Base-by-base conservation (phyloP, 2,888 invertebrate species). In the Deroplatys truncata region DNA sequence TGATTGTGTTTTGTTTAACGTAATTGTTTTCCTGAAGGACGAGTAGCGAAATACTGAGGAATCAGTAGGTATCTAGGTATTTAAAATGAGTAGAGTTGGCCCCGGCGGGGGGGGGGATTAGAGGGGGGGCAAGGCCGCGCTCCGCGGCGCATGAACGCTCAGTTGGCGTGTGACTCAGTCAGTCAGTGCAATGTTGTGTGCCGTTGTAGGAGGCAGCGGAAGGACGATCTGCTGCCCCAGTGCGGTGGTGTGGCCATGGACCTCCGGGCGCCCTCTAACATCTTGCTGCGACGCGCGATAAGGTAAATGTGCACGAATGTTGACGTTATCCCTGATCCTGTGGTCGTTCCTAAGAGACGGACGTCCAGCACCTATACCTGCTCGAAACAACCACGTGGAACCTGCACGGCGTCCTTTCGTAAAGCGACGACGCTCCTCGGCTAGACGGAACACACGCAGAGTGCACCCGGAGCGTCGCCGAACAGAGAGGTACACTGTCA, bases 401-500 rank as follows among this genome's bases (percentile, higher is more conserved):
- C 56, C 56, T 72, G 25, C 56, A 72, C 20, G 56, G 20, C 56
- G 56, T 20, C 0, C 20, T 4, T 20, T 72, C 3, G 56, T 72
- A 16, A 72, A 72, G 16, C 88, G 72, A 28, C 87, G 82, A 35
- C 85, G 35, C 72, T 72, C 29, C 82, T 56, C 88, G 43, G 72
- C 56, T 43, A 84, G 88, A 31, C 84, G 85, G 31, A 82, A 20
- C 25, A 31, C 13, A 25, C 82, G 82, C 84, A 84, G 82, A 20
- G 56, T 72, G 20, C 56, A 72, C 56, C 16, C 56, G 56, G 56
- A 72, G 56, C 56, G 56, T 72, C 56, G 56, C 56, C 15, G 56
- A 15, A 20, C 56, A 16, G 94, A 93, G 94, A 91, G 94, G 93
- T 87, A 94, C 94, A 94, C 94, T 94, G 94, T 94, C 94, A 94